phyloP scores from a whole-genome alignment of 2,113 vertebrate species.

The Otocyon megalotis region DNA sequence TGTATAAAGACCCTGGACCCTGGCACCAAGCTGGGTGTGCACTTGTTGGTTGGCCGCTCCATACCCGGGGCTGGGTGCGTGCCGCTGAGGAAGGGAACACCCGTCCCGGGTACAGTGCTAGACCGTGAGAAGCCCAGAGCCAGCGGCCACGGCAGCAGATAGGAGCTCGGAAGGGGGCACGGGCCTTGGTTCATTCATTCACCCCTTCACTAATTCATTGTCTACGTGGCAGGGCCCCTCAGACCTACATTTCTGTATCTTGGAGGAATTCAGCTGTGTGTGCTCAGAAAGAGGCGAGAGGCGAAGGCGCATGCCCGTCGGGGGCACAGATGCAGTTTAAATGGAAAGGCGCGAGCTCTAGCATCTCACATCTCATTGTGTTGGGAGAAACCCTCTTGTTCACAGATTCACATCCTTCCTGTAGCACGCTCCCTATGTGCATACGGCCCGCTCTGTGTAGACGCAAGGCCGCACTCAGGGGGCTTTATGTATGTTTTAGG shows the following conservation, averaged over 20 bases:
- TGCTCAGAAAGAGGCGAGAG: not conserved
- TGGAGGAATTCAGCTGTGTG: not conserved
- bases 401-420: no score
- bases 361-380: not conserved
- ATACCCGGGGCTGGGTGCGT: no score
- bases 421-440: accelerated
- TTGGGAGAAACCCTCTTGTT: not conserved
- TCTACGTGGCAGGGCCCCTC: not conserved
- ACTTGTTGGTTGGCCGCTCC: accelerated
- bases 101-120: not conserved
- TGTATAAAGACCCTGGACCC: not conserved
- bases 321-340: not conserved
- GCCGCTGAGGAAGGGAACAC: not conserved
- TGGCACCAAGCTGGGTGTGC: not conserved
- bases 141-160: not conserved
- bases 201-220: not conserved
- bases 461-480: accelerated
- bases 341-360: not conserved
- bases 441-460: no score
- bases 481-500: not conserved
- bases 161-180: not conserved
- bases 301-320: not conserved
- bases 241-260: accelerated
- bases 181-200: not conserved
- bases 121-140: not conserved